Conservation (phyloP, 2,888 invertebrate genomes). For the Smittia aterrima region DNA sequence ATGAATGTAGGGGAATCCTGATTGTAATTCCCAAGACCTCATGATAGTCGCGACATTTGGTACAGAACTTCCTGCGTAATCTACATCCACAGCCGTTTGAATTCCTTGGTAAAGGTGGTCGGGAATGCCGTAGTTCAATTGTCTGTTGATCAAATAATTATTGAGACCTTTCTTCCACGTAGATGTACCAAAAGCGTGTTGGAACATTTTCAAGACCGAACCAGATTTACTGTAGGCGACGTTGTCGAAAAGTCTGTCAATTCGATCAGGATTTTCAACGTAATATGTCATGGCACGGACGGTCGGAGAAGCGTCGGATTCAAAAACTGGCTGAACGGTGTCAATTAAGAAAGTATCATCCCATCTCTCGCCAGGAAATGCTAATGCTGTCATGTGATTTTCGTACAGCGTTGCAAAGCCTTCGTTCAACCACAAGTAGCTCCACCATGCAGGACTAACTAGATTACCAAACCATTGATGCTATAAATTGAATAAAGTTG, state of each 20-base stretch:
- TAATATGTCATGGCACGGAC: slow-evolving; percentile 79
- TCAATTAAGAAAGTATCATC: slow-evolving; percentile 74
- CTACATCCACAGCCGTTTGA: slow-evolving; percentile 49
- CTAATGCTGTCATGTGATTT: slow-evolving; percentile 60
- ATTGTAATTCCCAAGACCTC: slow-evolving; percentile 79
- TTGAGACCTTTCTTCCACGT: slow-evolving; percentile 67
- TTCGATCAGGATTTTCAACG: slow-evolving; percentile 79
- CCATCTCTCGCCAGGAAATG: slow-evolving; percentile 65
- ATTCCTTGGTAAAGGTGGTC: slow-evolving; percentile 52
- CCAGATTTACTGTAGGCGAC: slow-evolving; percentile 82
- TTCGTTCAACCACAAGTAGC: slow-evolving; percentile 62
- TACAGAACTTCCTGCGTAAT: slow-evolving; percentile 43
- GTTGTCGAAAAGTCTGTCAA: slow-evolving; percentile 76
- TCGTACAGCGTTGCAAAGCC: slow-evolving; percentile 72
- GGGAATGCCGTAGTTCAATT: slow-evolving; percentile 53
- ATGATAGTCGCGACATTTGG: slow-evolving; percentile 59
- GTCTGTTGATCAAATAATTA: slow-evolving; percentile 59
- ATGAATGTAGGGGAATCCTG: slow-evolving; percentile 71
- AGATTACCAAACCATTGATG: slow-evolving; percentile 54
- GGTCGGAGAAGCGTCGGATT: slow-evolving; percentile 67
- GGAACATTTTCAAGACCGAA: slow-evolving; percentile 73
- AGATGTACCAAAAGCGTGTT: slow-evolving; percentile 69
- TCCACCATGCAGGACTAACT: slow-evolving; percentile 70
- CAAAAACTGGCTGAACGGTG: slow-evolving; percentile 70
- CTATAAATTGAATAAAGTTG: slow-evolving; percentile 2